Base-by-base conservation (phyloP, 1,140 invertebrate genomes). In the Lasioglossum albipes region DNA sequence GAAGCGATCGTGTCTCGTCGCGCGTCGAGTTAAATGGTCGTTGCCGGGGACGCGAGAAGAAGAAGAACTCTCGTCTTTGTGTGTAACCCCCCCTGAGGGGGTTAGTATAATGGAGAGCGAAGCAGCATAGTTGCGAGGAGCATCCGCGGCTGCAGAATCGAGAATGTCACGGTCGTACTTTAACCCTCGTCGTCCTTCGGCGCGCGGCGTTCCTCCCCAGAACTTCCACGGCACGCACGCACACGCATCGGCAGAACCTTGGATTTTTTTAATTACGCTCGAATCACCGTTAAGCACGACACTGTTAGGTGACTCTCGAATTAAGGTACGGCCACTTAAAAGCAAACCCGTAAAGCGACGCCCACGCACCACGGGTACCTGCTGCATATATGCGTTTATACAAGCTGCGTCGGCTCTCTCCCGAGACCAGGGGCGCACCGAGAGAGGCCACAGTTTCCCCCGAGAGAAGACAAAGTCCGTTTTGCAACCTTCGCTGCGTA, bases 181-280 rank as follows among this genome's bases (percentile, higher is more conserved):
- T 86, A 86, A 86, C 85, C 84, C 75, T 75, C 59, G 83, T 45
- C 75, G 84, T 81, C 84, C 75, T 85, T 88, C 79, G 86, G 22
- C 45, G 10, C 45, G 10, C 49, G 72, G 10, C 49, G 72, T 83
- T 85, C 75, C 80, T 75, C 78, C 64, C 83, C 74, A 27, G 36
- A 36, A 36, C 36, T 36, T 36, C 36, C 36, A 36, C 36, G 36
- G 36, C 36, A 5, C 36, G 3, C 36, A 36, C 36, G 36, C 36
- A 5, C 36, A 36, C 36, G 72, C 79, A 78, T 45, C 62, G 68
- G 10, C 10, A 49, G 62, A 82, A 66, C 81, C 81, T 79, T 75
- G 79, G 82, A 84, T 89, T 89, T 89, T 89, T 87, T 84, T 83
- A 90, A 90, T 90, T 89, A 84, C 83, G 75, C 59, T 74, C 61